Evolutionary conservation across 23 tunicate species (phyloP).

Genomic region (Styela clava): DNA sequence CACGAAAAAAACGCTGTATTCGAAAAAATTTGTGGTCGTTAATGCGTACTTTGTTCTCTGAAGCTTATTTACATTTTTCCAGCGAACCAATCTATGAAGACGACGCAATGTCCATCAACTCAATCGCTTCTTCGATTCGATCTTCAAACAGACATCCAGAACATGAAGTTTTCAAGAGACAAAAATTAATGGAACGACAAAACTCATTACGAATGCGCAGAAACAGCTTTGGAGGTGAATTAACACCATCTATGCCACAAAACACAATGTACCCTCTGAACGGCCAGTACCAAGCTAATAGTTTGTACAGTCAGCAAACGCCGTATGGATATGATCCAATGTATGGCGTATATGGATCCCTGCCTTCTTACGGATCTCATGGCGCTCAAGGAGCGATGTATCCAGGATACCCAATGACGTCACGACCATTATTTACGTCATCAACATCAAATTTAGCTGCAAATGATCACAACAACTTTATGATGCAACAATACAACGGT

Average conservation of each 20-base stretch:
- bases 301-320: neutral
- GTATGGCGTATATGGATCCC: slow-evolving; percentile 16
- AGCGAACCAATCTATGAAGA: slow-evolving; percentile 71
- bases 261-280: neutral
- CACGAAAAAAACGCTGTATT: too few species aligned
- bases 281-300: slow-evolving; percentile 10
- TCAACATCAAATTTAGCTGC: slow-evolving; percentile 20
- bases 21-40: too few species aligned
- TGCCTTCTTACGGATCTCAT: neutral
- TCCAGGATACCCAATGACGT: neutral
- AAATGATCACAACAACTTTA: slow-evolving; percentile 14
- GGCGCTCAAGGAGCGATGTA: neutral
- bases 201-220: slow-evolving; percentile 30
- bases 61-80: neutral
- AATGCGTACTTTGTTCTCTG: too few species aligned
- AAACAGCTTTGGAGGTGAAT: slow-evolving; percentile 8
- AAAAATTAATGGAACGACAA: slow-evolving; percentile 40
- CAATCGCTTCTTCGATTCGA: slow-evolving; percentile 41
- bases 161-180: slow-evolving; percentile 35
- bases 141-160: slow-evolving; percentile 60
- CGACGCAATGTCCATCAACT: slow-evolving; percentile 41
- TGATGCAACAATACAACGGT: slow-evolving; percentile 29
- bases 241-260: neutral
- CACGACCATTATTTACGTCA: slow-evolving; percentile 19
- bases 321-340: neutral